Percentiles rank a stretch among this genome's conserved stretches.
phyloP scores from a whole-genome alignment of 2,113 vertebrate genomes.

The Falcunculus frontatus region DNA sequence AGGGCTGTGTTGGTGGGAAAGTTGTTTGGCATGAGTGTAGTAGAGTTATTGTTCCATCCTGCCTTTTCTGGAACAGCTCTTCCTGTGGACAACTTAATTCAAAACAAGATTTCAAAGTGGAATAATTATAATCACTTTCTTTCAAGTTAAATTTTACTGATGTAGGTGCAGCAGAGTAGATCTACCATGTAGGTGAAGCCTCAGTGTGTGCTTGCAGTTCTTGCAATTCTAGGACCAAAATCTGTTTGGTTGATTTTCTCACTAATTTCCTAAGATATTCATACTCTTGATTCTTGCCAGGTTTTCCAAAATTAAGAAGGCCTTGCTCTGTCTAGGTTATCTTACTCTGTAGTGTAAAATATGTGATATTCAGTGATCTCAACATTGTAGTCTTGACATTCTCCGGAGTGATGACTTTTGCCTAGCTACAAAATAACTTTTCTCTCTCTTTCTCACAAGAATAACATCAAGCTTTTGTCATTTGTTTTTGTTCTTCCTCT shows the following conservation, averaged over 20 bases:
- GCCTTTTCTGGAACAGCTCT: neutral
- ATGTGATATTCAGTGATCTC: neutral
- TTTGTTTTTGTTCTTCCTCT: slow-evolving; percentile 32
- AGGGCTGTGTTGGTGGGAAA: neutral
- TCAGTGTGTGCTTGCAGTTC: neutral
- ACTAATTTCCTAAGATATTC: neutral
- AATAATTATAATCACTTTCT: neutral
- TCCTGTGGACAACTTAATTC: neutral
- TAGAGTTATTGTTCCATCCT: neutral
- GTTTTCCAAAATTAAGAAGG: neutral
- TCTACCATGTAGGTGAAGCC: neutral
- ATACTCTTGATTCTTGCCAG: neutral
- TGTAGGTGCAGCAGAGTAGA: neutral
- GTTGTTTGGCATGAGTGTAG: neutral
- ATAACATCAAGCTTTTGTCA: neutral
- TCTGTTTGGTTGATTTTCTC: neutral
- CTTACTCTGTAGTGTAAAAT: neutral
- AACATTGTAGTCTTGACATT: neutral
- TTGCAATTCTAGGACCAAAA: neutral
- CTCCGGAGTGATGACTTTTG: neutral
- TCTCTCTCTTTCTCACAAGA: neutral
- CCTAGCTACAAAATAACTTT: slow-evolving; percentile 2
- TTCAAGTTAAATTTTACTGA: neutral
- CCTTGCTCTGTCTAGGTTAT: neutral
- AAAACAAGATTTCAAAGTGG: neutral